Conservation (phyloP, 2,113 vertebrate species). For the Synchiropus splendidus region DNA sequence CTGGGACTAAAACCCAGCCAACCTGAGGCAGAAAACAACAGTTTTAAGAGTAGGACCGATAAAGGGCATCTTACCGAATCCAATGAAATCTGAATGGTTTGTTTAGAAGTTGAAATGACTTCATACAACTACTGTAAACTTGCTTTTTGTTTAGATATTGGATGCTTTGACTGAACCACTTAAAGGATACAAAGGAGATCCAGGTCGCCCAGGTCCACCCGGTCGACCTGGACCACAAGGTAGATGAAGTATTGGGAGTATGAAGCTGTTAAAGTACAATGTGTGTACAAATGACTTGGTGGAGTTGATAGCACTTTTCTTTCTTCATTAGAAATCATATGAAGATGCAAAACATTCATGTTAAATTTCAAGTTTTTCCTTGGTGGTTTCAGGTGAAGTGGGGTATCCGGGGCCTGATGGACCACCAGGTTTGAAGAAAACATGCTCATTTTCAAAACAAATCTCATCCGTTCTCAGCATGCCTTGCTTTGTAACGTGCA, state of each 20-base stretch:
- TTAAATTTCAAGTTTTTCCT: too few species aligned
- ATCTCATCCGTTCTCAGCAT: neutral
- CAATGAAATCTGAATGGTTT: too few species aligned
- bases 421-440: slow-evolving; percentile 30
- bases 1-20: too few species aligned
- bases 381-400: slow-evolving; percentile 18
- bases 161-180: slow-evolving; percentile 1
- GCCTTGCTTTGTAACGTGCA: slow-evolving; percentile 4
- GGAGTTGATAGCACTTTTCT: too few species aligned
- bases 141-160: slow-evolving; percentile 19
- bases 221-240: slow-evolving; percentile 38
- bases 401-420: slow-evolving; percentile 39
- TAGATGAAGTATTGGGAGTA: slow-evolving; percentile 4
- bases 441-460: neutral
- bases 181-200: slow-evolving; percentile 40
- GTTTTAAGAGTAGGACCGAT: too few species aligned
- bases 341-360: too few species aligned
- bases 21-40: too few species aligned
- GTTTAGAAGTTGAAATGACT: too few species aligned
- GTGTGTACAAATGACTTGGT: too few species aligned
- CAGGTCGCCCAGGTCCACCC: slow-evolving; percentile 30
- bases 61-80: too few species aligned
- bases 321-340: too few species aligned
- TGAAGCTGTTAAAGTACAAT: neutral
- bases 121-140: neutral